phyloP scores from a whole-genome alignment of 2,797 vertebrate genomes.

The Crenichthys baileyi region DNA sequence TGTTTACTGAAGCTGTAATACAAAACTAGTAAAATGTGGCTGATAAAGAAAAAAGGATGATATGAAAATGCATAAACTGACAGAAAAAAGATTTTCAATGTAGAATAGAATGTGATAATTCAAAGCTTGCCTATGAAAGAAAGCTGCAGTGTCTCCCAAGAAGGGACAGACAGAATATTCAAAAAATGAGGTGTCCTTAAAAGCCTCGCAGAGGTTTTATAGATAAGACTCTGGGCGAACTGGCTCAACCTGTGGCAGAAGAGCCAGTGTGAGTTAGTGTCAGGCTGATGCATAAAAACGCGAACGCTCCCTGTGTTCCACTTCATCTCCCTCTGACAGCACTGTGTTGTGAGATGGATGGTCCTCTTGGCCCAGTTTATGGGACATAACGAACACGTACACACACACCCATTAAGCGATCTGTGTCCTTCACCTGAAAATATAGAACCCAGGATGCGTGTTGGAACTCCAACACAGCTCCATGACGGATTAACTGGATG shows the following conservation, averaged over 20 bases:
- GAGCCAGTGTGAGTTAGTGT: not conserved
- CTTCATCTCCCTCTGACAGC: constrained; percentile 43
- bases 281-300: constrained; percentile 36
- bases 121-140: constrained; percentile 16
- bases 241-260: constrained; percentile 22
- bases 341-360: constrained; percentile 35
- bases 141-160: not conserved
- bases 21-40: not conserved
- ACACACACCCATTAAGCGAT: constrained; percentile 12
- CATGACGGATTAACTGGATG: constrained; percentile 20
- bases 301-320: constrained; percentile 17
- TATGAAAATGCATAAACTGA: constrained; percentile 1
- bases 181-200: constrained; percentile 6
- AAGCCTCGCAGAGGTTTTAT: constrained; percentile 7
- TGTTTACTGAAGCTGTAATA: not conserved
- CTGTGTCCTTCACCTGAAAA: constrained; percentile 48
- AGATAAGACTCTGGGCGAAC: constrained; percentile 4
- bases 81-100: not conserved
- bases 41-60: not conserved
- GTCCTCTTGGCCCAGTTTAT: constrained; percentile 23
- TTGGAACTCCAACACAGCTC: constrained; percentile 23
- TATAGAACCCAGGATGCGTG: not conserved
- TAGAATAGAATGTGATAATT: constrained; percentile 6
- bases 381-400: not conserved
- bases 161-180: constrained; percentile 34